A percentile compares a stretch with the other conserved stretches of the same genome.
phyloP scores from a whole-genome alignment of 2,888 invertebrate species.

The Andricus quercusramuli region DNA sequence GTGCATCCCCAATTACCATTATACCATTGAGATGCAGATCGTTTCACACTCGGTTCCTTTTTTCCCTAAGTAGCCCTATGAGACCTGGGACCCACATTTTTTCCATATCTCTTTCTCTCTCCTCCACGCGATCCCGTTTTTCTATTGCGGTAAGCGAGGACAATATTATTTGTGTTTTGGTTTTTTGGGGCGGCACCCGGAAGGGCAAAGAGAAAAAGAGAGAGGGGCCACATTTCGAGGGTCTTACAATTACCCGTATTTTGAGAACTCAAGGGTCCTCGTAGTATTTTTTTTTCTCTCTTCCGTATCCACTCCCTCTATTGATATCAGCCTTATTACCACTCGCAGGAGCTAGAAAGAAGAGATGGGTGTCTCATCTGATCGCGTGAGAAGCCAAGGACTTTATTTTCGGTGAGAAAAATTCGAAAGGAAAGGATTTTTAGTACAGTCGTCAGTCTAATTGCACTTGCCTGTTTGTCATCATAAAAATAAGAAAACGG shows the following conservation, averaged over 20 bases:
- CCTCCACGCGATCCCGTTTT: slow-evolving; percentile 49
- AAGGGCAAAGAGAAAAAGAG: slow-evolving; percentile 57
- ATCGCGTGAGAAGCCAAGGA: slow-evolving; percentile 64
- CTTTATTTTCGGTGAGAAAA: slow-evolving; percentile 44
- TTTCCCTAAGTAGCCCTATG: slow-evolving; percentile 68
- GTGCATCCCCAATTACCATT: slow-evolving; percentile 75
- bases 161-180: slow-evolving; percentile 77
- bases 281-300: slow-evolving; percentile 50
- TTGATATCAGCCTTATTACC: slow-evolving; percentile 49
- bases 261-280: slow-evolving; percentile 60
- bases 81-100: slow-evolving; percentile 52
- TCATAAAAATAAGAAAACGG: too few relatives aligned
- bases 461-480: neutral
- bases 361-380: slow-evolving; percentile 46
- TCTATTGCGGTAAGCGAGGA: slow-evolving; percentile 63
- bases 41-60: slow-evolving; percentile 66
- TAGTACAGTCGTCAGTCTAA: neutral
- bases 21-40: slow-evolving; percentile 76
- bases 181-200: slow-evolving; percentile 76
- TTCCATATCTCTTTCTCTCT: slow-evolving; percentile 41
- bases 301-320: slow-evolving; percentile 50
- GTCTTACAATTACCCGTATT: slow-evolving; percentile 69
- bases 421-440: neutral
- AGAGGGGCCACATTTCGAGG: slow-evolving; percentile 48
- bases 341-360: slow-evolving; percentile 11